Conservation (phyloP, 2,797 vertebrate genomes). For the Gallinago stenura region DNA sequence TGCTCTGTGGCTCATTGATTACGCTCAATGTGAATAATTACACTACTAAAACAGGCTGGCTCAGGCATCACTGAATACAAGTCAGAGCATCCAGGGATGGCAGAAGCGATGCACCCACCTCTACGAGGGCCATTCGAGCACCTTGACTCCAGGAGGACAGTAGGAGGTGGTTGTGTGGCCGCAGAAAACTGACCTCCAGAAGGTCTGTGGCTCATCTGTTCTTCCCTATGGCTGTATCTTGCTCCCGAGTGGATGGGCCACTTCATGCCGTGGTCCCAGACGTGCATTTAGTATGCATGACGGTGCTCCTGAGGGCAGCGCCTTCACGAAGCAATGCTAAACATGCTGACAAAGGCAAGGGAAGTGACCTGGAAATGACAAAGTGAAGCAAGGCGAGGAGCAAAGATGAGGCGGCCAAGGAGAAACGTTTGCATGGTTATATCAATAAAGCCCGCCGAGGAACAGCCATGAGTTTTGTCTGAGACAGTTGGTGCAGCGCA, state of each 20-base stretch:
- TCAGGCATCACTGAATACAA: neutral
- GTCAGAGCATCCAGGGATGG: neutral
- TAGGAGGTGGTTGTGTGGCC: neutral
- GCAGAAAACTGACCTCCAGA: neutral
- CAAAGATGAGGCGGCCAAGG: slow-evolving; percentile 5
- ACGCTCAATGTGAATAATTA: slow-evolving; percentile 10
- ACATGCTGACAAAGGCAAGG: slow-evolving; percentile 56
- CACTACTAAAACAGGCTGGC: slow-evolving; percentile 9
- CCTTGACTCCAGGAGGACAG: neutral
- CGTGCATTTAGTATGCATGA: slow-evolving; percentile 16
- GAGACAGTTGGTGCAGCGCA: neutral
- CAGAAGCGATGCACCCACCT: neutral
- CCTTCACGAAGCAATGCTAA: neutral
- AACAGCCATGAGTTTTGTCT: neutral
- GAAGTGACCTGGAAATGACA: slow-evolving; percentile 75
- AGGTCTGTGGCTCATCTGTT: neutral
- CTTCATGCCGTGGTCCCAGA: neutral
- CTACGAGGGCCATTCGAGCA: neutral
- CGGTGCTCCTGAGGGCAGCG: slow-evolving; percentile 21
- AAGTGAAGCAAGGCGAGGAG: slow-evolving; percentile 46
- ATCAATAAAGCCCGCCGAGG: neutral
- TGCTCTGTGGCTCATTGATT: slow-evolving; percentile 47
- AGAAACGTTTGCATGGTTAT: neutral
- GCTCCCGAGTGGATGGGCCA: neutral
- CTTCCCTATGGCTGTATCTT: neutral